phyloP scores from a whole-genome alignment of 2,888 invertebrate species.

The Pardosa pseudoannulata region DNA sequence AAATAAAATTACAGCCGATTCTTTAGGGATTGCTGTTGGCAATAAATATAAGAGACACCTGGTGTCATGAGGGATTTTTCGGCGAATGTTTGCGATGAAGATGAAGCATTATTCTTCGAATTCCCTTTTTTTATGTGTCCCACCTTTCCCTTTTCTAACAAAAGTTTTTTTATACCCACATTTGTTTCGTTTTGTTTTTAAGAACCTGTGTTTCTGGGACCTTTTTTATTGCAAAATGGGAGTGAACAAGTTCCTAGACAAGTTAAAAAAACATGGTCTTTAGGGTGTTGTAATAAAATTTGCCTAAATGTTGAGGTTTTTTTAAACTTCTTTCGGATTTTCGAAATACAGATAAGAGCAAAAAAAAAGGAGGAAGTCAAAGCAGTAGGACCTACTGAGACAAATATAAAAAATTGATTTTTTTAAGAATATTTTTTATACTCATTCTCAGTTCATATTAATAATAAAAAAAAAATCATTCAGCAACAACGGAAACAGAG shows the following conservation, averaged over 20 bases:
- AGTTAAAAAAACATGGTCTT: conserved; percentile 24
- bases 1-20: conserved; percentile 46
- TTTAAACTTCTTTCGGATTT: not conserved
- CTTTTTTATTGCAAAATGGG: not conserved
- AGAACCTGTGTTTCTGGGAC: not conserved
- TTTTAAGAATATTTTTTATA: too few species aligned
- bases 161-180: conserved; percentile 35
- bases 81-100: conserved; percentile 65
- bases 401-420: not conserved
- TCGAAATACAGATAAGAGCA: not conserved
- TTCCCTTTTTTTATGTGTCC: conserved; percentile 1
- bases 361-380: not conserved
- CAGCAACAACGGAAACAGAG: too few species aligned
- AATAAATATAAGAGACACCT: conserved; percentile 72
- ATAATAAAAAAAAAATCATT: too few species aligned
- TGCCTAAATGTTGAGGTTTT: conserved; percentile 39
- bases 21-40: conserved; percentile 47
- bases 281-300: conserved; percentile 56
- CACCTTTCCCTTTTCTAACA: conserved; percentile 31
- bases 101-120: conserved; percentile 51
- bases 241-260: not conserved
- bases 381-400: not conserved
- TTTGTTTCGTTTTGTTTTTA: conserved; percentile 29
- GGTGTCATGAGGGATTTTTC: conserved; percentile 69
- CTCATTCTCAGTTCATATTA: too few species aligned